phyloP scores from a whole-genome alignment of 1,140 invertebrate genomes.

The Bombus haemorrhoidalis region DNA sequence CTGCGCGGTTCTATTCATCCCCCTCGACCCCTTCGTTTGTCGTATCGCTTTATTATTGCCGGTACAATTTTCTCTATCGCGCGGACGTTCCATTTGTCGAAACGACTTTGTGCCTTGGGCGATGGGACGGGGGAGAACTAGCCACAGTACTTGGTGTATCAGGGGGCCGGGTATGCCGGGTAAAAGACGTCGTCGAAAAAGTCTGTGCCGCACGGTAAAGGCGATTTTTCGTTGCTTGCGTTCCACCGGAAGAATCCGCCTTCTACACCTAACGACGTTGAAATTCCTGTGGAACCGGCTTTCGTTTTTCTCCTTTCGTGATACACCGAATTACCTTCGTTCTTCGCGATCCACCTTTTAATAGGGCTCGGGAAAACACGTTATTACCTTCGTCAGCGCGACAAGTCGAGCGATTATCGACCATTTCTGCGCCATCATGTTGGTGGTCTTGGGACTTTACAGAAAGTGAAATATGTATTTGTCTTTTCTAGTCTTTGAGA shows the following conservation, averaged over 20 bases:
- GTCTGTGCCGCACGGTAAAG: slow-evolving; percentile 37
- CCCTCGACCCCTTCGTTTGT: not conserved
- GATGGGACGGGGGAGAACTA: slow-evolving; percentile 41
- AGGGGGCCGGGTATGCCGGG: slow-evolving; percentile 6
- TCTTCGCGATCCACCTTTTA: not conserved
- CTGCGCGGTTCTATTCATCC: slow-evolving; percentile 43
- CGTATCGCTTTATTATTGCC: slow-evolving; percentile 70
- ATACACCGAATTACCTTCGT: slow-evolving; percentile 43
- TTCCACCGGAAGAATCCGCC: slow-evolving; percentile 26
- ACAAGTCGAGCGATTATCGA: slow-evolving; percentile 36
- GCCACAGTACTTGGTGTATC: slow-evolving; percentile 27
- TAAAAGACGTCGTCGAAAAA: slow-evolving; percentile 49
- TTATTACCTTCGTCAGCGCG: slow-evolving; percentile 45
- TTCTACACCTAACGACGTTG: slow-evolving; percentile 38
- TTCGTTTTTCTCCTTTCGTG: not conserved
- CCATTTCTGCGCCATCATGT: not conserved
- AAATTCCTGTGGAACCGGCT: slow-evolving; percentile 22
- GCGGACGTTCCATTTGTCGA: slow-evolving; percentile 69
- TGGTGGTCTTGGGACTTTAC: not conserved
- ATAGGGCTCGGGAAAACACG: not conserved
- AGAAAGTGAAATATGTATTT: not conserved
- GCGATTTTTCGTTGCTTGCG: slow-evolving; percentile 52
- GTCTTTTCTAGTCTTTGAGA: not conserved
- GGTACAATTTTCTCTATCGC: slow-evolving; percentile 71
- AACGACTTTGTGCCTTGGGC: slow-evolving; percentile 65